phyloP scores from a whole-genome alignment of 2,888 invertebrate species.

The Orthosia gracilis region DNA sequence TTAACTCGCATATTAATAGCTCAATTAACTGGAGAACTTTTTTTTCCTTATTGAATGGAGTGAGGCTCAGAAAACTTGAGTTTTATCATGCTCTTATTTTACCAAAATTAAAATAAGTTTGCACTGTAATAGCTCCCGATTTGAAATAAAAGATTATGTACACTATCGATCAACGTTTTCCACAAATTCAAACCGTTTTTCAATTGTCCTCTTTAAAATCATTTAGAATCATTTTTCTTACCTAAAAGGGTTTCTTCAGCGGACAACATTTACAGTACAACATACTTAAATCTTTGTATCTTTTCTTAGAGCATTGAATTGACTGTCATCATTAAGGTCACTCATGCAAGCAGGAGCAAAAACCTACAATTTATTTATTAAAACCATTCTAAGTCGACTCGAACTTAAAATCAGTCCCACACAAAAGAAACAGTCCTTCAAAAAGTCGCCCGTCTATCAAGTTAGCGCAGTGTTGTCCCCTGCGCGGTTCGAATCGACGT shows the following conservation, averaged over 20 bases:
- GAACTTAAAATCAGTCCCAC: background rate
- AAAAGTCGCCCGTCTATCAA: background rate
- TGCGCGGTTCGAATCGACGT: constrained; percentile 2
- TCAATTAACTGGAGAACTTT: constrained; percentile 36
- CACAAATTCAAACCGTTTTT: too few species aligned
- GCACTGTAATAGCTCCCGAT: too few species aligned
- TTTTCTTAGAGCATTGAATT: background rate
- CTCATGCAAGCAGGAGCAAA: background rate
- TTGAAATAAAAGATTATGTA: too few species aligned
- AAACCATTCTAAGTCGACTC: too few species aligned
- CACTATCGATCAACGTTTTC: too few species aligned
- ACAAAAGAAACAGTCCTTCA: background rate
- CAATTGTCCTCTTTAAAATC: too few species aligned
- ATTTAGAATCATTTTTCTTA: too few species aligned
- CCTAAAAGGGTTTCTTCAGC: background rate
- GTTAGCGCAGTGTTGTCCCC: constrained; percentile 23
- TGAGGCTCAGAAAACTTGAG: background rate
- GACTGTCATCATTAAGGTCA: background rate
- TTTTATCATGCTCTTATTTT: background rate
- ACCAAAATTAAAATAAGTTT: background rate
- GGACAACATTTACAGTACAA: background rate
- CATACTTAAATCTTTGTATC: background rate
- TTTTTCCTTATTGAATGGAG: background rate
- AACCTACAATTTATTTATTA: too few species aligned
- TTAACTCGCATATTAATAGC: constrained; percentile 40